Evolutionary conservation across 2,113 vertebrate genomes (phyloP).

Genomic region (Oriolus oriolus): DNA sequence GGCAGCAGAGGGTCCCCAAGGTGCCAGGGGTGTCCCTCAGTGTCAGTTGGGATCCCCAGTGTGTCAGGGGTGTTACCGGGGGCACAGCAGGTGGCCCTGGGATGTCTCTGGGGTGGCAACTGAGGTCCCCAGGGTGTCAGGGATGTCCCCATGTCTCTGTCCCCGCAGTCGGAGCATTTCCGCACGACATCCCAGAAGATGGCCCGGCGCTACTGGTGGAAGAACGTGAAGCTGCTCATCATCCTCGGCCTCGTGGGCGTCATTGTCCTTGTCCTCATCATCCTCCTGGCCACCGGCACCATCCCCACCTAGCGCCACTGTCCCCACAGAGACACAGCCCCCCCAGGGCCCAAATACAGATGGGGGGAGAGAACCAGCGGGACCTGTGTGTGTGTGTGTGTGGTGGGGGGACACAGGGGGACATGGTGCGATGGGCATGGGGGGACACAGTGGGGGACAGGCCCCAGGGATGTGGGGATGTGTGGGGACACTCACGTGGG

Average conservation of each 20-base stretch:
- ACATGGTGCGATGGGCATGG: too few relatives aligned
- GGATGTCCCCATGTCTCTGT: neutral
- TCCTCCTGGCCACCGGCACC: conserved; percentile 82
- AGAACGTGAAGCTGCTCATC: conserved; percentile 87
- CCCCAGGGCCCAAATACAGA: neutral
- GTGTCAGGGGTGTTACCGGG: neutral
- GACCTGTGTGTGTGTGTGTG: neutral
- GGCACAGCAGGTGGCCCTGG: neutral
- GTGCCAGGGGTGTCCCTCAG: neutral
- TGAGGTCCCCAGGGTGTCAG: neutral
- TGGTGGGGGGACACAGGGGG: neutral
- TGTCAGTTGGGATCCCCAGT: neutral
- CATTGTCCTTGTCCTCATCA: conserved; percentile 82
- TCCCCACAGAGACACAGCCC: neutral
- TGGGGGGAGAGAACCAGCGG: neutral
- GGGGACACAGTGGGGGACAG: too few relatives aligned
- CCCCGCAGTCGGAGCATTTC: conserved; percentile 87
- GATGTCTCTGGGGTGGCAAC: neutral
- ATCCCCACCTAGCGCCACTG: conserved; percentile 71
- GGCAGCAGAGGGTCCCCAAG: neutral
- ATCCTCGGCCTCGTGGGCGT: conserved; percentile 81
- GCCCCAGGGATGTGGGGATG: too few relatives aligned
- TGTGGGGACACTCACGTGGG: neutral
- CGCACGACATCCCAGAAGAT: conserved; percentile 91
- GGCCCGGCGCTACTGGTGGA: conserved; percentile 92